Evolutionary conservation across 2,113 vertebrate genomes (phyloP), one percentile per base, ranked within the genome.

Genomic region (Suncus etruscus): DNA sequence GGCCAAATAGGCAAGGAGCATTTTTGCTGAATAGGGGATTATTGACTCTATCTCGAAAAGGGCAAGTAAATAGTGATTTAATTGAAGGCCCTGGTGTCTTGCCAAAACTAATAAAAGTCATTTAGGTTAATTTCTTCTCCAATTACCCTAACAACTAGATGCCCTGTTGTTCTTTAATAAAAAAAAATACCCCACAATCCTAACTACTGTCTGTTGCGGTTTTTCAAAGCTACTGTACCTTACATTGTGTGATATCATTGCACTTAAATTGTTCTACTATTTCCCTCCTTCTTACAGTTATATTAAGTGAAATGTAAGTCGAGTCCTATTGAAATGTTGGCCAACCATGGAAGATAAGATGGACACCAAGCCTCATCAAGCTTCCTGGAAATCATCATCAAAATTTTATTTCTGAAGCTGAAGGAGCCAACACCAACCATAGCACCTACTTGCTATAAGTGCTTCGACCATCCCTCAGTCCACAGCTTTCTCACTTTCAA

Each of bases 141-240:
- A 94, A 1, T 91, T 92, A 86, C 63, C 76, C 39, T 92, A 50
- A 79, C 85, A 92, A 92, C 77, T 72, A 20, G 20, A 92, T 63
- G 18, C 32, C 50, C 27, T 22, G 22, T 93, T 68, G 65, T 91
- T 94, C 77, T 87, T 79, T 89, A 86, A 83, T 80, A 66, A 66
- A 66, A 66, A 65, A 66, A 66, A 66, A 27, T 4, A 72, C 20
- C 24, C 2, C 0, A 75, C 70, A 50, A 93, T 77, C 80, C 54
- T 83, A 91, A 91, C 50, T 91, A 27, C 9, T 85, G 54, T 89
- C 82, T 73, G 54, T 76, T 91, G 79, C 69, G 70, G 79, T 73
- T 90, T 80, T 73, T 83, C 82, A 87, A 39, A 72, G 25, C 29
- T 51, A 58, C 31, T 58, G 72, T 39, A 69, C 63, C 73, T 89